phyloP scores from a whole-genome alignment of 2,797 vertebrate species.

The Odontamblyopus lacepedii region DNA sequence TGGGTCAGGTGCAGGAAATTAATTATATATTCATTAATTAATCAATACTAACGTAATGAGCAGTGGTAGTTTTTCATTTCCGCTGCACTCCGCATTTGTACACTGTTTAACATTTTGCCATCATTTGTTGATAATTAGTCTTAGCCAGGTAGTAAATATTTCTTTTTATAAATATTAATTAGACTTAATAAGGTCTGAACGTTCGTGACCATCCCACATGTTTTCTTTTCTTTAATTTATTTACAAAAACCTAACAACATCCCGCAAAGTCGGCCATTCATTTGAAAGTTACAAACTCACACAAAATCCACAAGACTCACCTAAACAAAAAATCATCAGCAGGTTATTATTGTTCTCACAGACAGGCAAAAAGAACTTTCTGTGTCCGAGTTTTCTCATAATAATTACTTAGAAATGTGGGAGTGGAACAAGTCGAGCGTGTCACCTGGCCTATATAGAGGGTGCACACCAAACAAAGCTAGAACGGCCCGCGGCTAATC shows the following conservation, averaged over 20 bases:
- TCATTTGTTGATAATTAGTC: constrained; percentile 37
- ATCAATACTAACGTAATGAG: constrained; percentile 44
- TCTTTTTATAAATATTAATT: constrained; percentile 26
- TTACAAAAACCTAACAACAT: not conserved
- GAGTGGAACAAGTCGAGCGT: constrained; percentile 60
- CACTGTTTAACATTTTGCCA: constrained; percentile 26
- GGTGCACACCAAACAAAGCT: constrained; percentile 63
- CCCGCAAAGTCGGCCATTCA: not conserved
- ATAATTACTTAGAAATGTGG: constrained; percentile 50
- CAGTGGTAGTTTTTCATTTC: constrained; percentile 29
- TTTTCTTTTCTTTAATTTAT: constrained; percentile 2
- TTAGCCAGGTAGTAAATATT: constrained; percentile 25
- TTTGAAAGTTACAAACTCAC: not conserved
- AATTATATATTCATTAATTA: constrained; percentile 40
- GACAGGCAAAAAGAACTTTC: constrained; percentile 26
- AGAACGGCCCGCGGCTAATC: constrained; percentile 61
- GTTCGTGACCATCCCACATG: not conserved
- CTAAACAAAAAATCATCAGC: not conserved
- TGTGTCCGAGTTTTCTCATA: constrained; percentile 37
- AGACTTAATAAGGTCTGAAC: constrained; percentile 3
- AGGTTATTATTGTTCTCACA: constrained; percentile 17
- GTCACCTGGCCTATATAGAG: constrained; percentile 65
- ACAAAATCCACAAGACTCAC: not conserved
- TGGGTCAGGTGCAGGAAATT: constrained; percentile 35
- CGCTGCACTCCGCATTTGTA: constrained; percentile 21